Evolutionary conservation across 2,113 vertebrate species (phyloP), one percentile per base, ranked within the genome.

Genomic region (Fulica atra): DNA sequence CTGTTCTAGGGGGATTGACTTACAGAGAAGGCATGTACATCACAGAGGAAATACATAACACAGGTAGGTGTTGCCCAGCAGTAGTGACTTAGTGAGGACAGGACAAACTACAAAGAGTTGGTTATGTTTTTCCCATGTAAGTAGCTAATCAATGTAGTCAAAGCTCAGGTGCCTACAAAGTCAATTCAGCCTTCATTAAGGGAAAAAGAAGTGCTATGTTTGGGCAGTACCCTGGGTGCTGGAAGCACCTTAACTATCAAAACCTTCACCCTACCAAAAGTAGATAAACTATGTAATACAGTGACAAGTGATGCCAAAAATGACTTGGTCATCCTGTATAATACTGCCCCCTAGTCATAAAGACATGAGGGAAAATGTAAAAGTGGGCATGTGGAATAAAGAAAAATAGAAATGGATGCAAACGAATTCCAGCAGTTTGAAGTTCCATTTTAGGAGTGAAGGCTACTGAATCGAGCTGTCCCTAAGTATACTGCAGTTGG

Each of bases 21-120:
- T 99, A 99, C 91, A 98, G 99, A 96, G 99, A 99, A 98, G 99
- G 99, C 81, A 98, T 99, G 97, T 99, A 99, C 96, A 98, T 99
- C 93, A 97, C 99, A 25, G 99, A 99, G 96, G 99, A 99, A 96
- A 98, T 99, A 95, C 98, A 99, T 79, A 99, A 99, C 96, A 99
- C 99, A 97, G 99, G 99, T 99, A 98, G 90, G 97, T 68, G 70
- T 18, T 61, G 68, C 61, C 28, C 66, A 86, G 40, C 24, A 50
- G 26, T 66, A 23, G 0, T n/a, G 84, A 44, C 42, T 79, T 42
- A 92, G 53, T 46, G 57, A 40, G 51, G n/a, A 40, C n/a, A 54
- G 31, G 29, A 76, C 9, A 17, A 63, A 81, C 25, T 23, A 29
- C 57, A 31, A 0, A 31, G 24, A 90, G 42, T 0, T 65, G 36